Evolutionary conservation across 2,888 invertebrate genomes (phyloP), one percentile per base, ranked within the genome.

Genomic region (Mythimna impura): DNA sequence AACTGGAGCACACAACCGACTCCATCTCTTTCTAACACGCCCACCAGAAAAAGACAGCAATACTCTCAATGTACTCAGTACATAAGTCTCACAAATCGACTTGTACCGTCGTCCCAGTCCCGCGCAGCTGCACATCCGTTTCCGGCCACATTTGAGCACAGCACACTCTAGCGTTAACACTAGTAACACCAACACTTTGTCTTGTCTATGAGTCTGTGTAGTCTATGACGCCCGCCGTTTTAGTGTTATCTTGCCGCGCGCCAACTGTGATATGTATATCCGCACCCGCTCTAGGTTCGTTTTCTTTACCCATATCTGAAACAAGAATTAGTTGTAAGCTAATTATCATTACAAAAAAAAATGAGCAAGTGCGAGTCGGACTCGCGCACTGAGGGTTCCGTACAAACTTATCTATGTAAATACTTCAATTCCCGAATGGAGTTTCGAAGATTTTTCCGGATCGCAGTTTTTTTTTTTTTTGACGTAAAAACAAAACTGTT

Each of bases 231-330:
- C 98, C 86, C 99, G 97, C 85, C 99, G 96, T 91, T 99, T 98
- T 87, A 99, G 97, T 34, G 98, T 97, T 90, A 98, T 97, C 96
- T 99, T 99, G 25, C 99, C 99, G 86, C 98, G 97, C 79, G 98
- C 98, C 85, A 99, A 94, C 91, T 99, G 98, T 2, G 98, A 97
- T 87, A 98, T 97, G 91, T 97, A 98, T 91, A 99, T 98, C 91
- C 98, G 97, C 30, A 99, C 97, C 94, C 99, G 98, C 81, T 97
- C 97, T 43, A 94, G 85, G 80, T 95, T 96, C 1, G 97, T 97
- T 93, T 99, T 99, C 90, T 99, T 98, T 63, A 99, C 98, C 98
- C 98, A 99, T 90, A 99, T 97, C 98, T 99, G 94, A 3, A 97
- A 88, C 64, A 78, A 85, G n/a, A 58, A 50, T 25, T 30, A 36